These are phyloP conservation scores for Buphagus erythrorhynchus DNA, from an alignment of 2,797 vertebrate genomes.

Conservation along the genomic window DNA sequence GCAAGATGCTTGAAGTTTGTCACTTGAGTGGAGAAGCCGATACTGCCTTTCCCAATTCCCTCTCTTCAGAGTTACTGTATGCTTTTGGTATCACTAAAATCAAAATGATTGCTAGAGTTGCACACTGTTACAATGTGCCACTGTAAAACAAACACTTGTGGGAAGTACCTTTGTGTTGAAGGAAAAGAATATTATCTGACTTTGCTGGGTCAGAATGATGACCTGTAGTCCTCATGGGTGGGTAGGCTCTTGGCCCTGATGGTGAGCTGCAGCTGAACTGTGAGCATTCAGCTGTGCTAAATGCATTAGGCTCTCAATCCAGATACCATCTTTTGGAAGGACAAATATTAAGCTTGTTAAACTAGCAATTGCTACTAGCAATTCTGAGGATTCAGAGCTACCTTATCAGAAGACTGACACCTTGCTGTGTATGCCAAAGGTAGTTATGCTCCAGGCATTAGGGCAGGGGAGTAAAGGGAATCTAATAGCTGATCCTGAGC, in stretches of 20 bases:
- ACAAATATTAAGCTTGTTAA: neutral
- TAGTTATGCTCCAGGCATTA: neutral
- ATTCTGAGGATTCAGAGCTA: neutral
- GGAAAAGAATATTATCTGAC: neutral
- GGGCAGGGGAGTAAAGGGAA: neutral
- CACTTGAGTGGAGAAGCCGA: neutral
- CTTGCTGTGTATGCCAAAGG: accelerated
- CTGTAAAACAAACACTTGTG: neutral
- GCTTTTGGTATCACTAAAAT: neutral
- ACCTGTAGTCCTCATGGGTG: neutral
- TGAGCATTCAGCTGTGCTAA: neutral
- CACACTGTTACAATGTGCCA: neutral
- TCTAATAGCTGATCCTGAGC: neutral
- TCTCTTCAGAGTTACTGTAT: neutral
- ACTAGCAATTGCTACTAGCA: neutral
- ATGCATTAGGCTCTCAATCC: neutral
- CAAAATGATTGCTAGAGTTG: neutral
- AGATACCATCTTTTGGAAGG: neutral
- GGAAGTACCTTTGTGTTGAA: neutral
- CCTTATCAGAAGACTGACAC: neutral
- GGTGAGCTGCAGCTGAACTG: neutral
- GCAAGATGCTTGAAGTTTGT: neutral
- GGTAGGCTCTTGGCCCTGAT: neutral
- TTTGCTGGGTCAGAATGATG: neutral
- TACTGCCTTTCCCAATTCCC: neutral